Base-by-base conservation (phyloP, 2,888 invertebrate species). In the Conops quadrifasciatus region DNA sequence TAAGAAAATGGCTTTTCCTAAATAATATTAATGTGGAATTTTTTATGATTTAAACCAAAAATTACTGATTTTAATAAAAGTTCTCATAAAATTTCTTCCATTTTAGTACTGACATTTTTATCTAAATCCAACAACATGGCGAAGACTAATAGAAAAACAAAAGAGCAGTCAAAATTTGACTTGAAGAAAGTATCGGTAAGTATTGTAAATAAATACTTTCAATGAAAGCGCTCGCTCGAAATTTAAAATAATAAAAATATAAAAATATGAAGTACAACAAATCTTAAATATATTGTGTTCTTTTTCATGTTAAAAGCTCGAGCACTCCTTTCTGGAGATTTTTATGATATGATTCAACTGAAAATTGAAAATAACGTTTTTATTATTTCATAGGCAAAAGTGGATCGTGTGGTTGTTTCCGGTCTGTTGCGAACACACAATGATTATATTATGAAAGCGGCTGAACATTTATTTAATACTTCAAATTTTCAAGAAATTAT, bases 391-490 rank as follows among this genome's bases (percentile, higher is more conserved):
- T 59, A 81, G 92, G 95, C 94, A 0, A 89, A 93, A 67, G 96
- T 98, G 1, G 94, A 96, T 82, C 89, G 91, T 76, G 90, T 98
- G 36, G 91, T 94, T 78, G 89, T 98, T 64, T 93, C 94, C 81
- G 97, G 97, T 0, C 85, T 98, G 19, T 88, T 87, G 51, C 88
- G 96, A 72, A 98, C 97, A 1, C 94, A 95, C 84, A 93, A 96
- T 84, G 97, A 97, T 81, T 91, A 97, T 77, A 88, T 98, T 47
- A 88, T 90, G 77, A 89, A 91, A 78, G 92, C 94, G 36, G 91
- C 97, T 0, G 88, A 91, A 70, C 93, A 94, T 11, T 87, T 98
- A 21, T 96, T 98, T 85, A 90, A 90, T 75, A 94, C 95, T 0
- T 88, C 88, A 9, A 94, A 94, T 86, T 96, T 98, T 82, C 91